These are phyloP conservation scores for Silvanus unidentatus DNA, from an alignment of 2,888 invertebrate species.

Conservation along the genomic window DNA sequence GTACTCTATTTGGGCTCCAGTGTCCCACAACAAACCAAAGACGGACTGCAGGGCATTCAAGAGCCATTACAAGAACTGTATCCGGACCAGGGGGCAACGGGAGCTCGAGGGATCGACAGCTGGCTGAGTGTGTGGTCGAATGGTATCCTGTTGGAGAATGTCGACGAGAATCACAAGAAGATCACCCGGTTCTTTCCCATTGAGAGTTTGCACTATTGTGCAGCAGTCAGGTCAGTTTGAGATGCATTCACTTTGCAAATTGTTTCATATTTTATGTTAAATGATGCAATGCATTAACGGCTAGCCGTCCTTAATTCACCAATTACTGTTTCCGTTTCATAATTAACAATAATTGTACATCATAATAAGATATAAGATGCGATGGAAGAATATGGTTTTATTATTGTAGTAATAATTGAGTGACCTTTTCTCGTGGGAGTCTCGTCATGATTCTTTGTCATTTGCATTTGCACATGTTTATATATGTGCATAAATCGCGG, in stretches of 20 bases:
- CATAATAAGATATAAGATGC: neutral
- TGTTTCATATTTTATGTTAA: neutral
- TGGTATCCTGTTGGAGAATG: constrained; percentile 90
- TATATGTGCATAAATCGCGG: too few relatives aligned
- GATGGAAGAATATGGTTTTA: neutral
- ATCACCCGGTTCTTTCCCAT: constrained; percentile 95
- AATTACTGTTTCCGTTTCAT: neutral
- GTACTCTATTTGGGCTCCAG: constrained; percentile 95
- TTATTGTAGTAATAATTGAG: neutral
- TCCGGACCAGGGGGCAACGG: constrained; percentile 86
- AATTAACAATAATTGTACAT: neutral
- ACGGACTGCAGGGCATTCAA: constrained; percentile 95
- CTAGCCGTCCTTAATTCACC: neutral
- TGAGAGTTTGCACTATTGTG: constrained; percentile 91
- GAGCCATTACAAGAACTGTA: constrained; percentile 94
- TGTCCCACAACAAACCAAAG: constrained; percentile 95
- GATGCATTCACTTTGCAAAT: neutral
- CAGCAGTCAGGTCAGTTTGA: constrained; percentile 73
- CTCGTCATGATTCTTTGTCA: neutral
- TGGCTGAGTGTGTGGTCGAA: constrained; percentile 98
- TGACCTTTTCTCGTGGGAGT: constrained; percentile 1
- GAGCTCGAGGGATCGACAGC: constrained; percentile 87
- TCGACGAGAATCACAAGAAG: constrained; percentile 90
- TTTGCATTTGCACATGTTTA: too few relatives aligned
- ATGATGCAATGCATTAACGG: neutral